phyloP scores from a whole-genome alignment of 2,797 vertebrate species.

The Amphiprion clarkii region DNA sequence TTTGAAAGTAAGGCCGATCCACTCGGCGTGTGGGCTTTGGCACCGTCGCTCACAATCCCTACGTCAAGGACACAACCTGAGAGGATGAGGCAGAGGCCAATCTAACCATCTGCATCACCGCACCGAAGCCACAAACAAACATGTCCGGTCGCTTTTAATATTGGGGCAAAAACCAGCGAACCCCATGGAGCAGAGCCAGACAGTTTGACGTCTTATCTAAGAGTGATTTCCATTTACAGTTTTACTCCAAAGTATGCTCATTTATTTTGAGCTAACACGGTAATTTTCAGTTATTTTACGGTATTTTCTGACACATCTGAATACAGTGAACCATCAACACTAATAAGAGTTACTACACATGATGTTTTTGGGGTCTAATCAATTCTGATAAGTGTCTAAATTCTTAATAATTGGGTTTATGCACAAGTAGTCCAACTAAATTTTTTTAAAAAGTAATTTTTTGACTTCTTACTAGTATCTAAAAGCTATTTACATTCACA shows the following conservation, averaged over 20 bases:
- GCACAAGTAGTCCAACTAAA: neutral
- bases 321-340: too few species aligned
- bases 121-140: slow-evolving; percentile 51
- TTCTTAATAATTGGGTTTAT: neutral
- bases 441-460: neutral
- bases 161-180: slow-evolving; percentile 49
- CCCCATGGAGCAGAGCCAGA: slow-evolving; percentile 59
- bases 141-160: slow-evolving; percentile 67
- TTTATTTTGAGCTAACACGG: slow-evolving; percentile 15
- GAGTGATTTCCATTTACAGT: slow-evolving; percentile 28
- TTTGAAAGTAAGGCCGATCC: slow-evolving; percentile 70
- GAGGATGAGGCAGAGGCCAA: slow-evolving; percentile 68
- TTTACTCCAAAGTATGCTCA: slow-evolving; percentile 12
- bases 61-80: slow-evolving; percentile 79
- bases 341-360: neutral
- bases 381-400: slow-evolving; percentile 18
- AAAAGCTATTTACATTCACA: slow-evolving; percentile 27
- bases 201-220: neutral
- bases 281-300: too few species aligned
- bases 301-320: too few species aligned
- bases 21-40: slow-evolving; percentile 71
- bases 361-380: slow-evolving; percentile 36
- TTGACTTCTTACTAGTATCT: neutral
- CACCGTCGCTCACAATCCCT: slow-evolving; percentile 54
- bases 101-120: slow-evolving; percentile 73